Base-by-base conservation (phyloP, 2,888 invertebrate genomes). In the Lochmaea capreae region DNA sequence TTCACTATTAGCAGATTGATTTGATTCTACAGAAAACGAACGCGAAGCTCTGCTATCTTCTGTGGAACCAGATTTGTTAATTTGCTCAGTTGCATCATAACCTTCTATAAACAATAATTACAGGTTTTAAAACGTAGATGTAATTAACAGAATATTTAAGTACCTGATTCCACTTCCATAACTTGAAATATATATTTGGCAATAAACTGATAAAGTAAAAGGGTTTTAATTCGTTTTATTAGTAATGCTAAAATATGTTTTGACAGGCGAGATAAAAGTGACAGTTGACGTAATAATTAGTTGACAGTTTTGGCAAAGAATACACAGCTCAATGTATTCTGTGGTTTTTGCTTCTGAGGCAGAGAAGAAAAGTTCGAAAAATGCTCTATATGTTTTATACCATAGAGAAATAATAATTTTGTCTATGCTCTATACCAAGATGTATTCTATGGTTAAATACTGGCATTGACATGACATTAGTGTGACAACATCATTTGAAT, bases 11-110 rank as follows among this genome's bases (percentile, higher is more conserved):
- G 43, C 77, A 39, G 80, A 81, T 43, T 76, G 78, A 72, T 81
- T 79, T 22, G 81, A 81, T 73, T 82, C 81, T 26, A 78, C 76
- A 49, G 84, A 83, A 71, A 78, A 76, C 46, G 84, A 84, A 58
- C 82, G 78, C 8, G 82, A 83, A 74, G 78, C 74, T n/a, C 62
- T 11, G 46, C 76, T 79, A 42, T 68, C 67, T 46, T 49, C 67
- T 57, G 79, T 78, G 14, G 78, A 79, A 59, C 57, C 59, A n/a
- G 75, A 62, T 65, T 74, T 63, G 46, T 76, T 77, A 49, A 67
- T 43, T 26, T 73, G 52, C 18, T 57, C 59, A 18, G 69, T 72
- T 26, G 66, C 62, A 61, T 76, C 76, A 33, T 73, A 58, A 67
- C 74, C 78, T 75, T 78, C 81, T 78, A 58, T 26, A 77, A 78